These are phyloP conservation scores for Megamerina dolium DNA, from an alignment of 2,888 invertebrate species.

Conservation along the genomic window DNA sequence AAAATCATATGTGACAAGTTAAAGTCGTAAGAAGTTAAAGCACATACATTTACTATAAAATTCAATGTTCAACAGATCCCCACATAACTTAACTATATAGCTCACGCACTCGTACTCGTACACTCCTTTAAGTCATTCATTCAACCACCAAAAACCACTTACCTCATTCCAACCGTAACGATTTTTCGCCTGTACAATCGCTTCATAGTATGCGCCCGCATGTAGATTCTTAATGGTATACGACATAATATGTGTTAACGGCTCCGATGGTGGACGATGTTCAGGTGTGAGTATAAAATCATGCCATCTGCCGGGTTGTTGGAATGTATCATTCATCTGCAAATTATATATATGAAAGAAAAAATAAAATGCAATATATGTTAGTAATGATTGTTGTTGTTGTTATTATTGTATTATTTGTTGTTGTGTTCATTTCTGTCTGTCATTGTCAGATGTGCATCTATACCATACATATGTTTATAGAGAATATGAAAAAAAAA, in stretches of 20 bases:
- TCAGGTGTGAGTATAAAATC: constrained; percentile 52
- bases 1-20: too few relatives aligned
- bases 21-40: neutral
- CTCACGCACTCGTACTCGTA: neutral
- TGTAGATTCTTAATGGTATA: constrained; percentile 61
- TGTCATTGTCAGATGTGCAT: constrained; percentile 1
- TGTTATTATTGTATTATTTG: too few relatives aligned
- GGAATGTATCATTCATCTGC: constrained; percentile 67
- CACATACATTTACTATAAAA: neutral
- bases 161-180: constrained; percentile 70
- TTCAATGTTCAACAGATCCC: neutral
- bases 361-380: too few relatives aligned
- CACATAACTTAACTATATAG: neutral
- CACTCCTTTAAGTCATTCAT: neutral
- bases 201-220: constrained; percentile 65
- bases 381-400: too few relatives aligned
- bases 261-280: constrained; percentile 47
- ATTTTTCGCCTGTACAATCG: constrained; percentile 69
- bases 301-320: constrained; percentile 66
- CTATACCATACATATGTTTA: neutral
- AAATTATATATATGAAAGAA: constrained; percentile 21
- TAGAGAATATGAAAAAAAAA: neutral
- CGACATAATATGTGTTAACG: constrained; percentile 55
- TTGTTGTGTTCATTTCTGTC: too few relatives aligned
- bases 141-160: constrained; percentile 18